Evolutionary conservation across 2,113 vertebrate species (phyloP), one percentile per base, ranked within the genome.

Genomic region (Tachysurus fulvidraco): DNA sequence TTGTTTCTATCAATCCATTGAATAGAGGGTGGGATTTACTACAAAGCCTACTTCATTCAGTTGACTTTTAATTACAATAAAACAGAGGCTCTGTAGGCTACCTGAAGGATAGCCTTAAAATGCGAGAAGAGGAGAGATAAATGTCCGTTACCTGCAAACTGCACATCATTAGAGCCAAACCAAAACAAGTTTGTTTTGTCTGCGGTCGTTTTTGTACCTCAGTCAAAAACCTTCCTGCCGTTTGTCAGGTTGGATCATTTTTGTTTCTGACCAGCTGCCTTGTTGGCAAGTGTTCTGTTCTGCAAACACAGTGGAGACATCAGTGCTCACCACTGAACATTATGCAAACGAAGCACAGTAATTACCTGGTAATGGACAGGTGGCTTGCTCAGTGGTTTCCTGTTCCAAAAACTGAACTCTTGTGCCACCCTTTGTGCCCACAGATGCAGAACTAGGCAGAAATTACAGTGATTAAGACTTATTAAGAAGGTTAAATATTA

Each of bases 311-410:
- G 2, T 54, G 41, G 60, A 71, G 50, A 88, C 46, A 14, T 88
- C 79, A 73, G 62, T 83, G 62, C 78, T 82, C 77, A 82, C 28
- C 16, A 44, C 60, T 85, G 55, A 88, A 83, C 55, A 54, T 14
- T 17, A 46, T 64, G 86, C 86, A 87, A 86, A 84, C 41, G 41
- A 86, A 89, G 59, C 46, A 77, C 19, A 81, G 84, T 86, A 89
- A 89, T 85, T 89, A 81, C 60, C 73, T 30, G 5, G 30, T 84
- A 89, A 89, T 85, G 73, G 82, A 91, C 88, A 91, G 90, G 88
- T 89, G 90, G 90, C 62, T 86, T 83, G 55, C 52, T 57, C 59
- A 83, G 84, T 88, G 86, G 81, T 73, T 85, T 91, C 86, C 83
- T 79, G 62, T 85, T 77, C 78, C 55, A 86, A 86, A 88, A 85